Evolutionary conservation across 2,888 invertebrate genomes (phyloP).

Genomic region (Macaria liturata): DNA sequence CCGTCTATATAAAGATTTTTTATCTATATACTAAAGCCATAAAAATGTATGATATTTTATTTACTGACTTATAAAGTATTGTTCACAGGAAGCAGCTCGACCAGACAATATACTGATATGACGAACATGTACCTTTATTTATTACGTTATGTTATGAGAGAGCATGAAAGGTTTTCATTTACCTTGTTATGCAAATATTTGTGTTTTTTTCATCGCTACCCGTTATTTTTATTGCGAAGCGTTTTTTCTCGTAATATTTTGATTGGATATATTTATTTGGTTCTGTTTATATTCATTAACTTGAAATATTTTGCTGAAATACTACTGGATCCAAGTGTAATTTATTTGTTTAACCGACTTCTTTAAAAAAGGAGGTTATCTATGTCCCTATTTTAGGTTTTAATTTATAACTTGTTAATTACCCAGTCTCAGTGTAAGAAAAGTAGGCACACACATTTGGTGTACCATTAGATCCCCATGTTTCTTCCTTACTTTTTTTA

Average conservation of each 20-base stretch:
- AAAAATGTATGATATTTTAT: not conserved
- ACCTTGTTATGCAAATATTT: conserved; percentile 35
- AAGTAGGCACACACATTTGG: too few relatives aligned
- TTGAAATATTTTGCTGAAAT: too few relatives aligned
- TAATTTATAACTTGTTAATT: too few relatives aligned
- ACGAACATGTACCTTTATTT: conserved; percentile 40
- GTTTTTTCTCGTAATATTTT: conserved; percentile 17
- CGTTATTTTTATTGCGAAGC: conserved; percentile 24
- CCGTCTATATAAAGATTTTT: too few relatives aligned
- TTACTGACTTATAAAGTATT: conserved; percentile 5
- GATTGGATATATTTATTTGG: conserved; percentile 23
- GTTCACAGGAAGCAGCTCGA: conserved; percentile 24
- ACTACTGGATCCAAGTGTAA: too few relatives aligned
- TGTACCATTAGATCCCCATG: not conserved
- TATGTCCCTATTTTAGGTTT: too few relatives aligned
- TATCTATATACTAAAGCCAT: too few relatives aligned
- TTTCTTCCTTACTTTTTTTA: conserved; percentile 5
- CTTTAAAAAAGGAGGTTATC: too few relatives aligned
- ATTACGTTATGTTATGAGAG: conserved; percentile 32
- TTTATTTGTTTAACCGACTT: too few relatives aligned
- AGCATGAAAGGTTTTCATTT: conserved; percentile 36
- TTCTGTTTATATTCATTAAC: conserved; percentile 19
- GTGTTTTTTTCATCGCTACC: conserved; percentile 21
- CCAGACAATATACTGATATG: conserved; percentile 47
- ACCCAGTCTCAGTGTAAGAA: too few relatives aligned